Evolutionary conservation across 2,888 invertebrate species (phyloP).

Genomic region (Ganaspis brasiliensis): DNA sequence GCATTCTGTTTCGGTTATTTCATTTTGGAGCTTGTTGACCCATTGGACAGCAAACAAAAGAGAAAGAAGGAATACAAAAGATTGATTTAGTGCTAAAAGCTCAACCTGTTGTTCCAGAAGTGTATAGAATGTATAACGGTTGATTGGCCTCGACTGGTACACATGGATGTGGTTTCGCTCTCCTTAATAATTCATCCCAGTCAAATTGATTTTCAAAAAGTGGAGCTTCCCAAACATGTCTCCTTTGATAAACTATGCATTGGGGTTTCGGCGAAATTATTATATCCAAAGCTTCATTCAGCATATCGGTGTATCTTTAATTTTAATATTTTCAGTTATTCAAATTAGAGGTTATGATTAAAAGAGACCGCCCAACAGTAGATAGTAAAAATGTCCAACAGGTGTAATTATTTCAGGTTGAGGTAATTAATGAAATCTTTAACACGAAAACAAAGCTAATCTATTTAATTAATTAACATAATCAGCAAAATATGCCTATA

Average conservation of each 20-base stretch:
- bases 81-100: not conserved
- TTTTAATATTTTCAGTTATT: conserved; percentile 16
- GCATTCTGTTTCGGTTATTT: conserved; percentile 24
- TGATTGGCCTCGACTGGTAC: conserved; percentile 94
- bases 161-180: conserved; percentile 88
- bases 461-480: too few species aligned
- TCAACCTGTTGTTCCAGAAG: conserved; percentile 91
- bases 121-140: conserved; percentile 95
- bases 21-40: not conserved
- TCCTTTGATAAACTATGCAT: conserved; percentile 93
- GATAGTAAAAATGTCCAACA: too few species aligned
- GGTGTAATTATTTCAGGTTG: too few species aligned
- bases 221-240: conserved; percentile 85
- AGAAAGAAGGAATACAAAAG: conserved; percentile 6
- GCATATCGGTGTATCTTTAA: conserved; percentile 87
- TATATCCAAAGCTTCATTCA: conserved; percentile 90
- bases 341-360: too few species aligned
- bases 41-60: not conserved
- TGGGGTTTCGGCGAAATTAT: conserved; percentile 87
- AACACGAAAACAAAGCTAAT: too few species aligned
- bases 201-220: conserved; percentile 87
- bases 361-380: too few species aligned
- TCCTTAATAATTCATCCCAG: conserved; percentile 88
- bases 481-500: too few species aligned
- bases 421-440: too few species aligned